Percentiles rank a stretch among this genome's conserved stretches.
Conservation (phyloP, 1,140 invertebrate genomes). For the Frieseomelitta varia region DNA sequence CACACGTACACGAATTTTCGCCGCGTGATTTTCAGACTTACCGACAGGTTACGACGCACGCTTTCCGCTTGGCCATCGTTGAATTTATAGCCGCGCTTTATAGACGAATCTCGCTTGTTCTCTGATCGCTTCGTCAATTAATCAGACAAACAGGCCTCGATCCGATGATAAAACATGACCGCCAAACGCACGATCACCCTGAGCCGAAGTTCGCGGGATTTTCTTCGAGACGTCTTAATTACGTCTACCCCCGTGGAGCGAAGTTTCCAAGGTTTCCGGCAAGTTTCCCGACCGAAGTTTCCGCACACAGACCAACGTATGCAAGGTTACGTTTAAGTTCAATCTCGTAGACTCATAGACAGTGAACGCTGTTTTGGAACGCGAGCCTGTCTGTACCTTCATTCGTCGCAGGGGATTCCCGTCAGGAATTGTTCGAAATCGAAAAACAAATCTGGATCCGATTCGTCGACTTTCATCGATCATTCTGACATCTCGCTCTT, state of each 20-base stretch:
- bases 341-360: constrained; percentile 40
- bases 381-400: constrained; percentile 11
- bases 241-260: constrained; percentile 46
- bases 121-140: not conserved
- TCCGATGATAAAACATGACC: constrained; percentile 29
- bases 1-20: not conserved
- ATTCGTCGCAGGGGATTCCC: constrained; percentile 7
- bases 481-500: not conserved
- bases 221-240: constrained; percentile 60
- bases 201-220: constrained; percentile 45
- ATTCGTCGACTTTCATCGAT: not conserved
- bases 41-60: too few relatives aligned
- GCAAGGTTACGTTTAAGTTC: constrained; percentile 56
- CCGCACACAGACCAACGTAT: constrained; percentile 46
- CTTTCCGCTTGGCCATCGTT: not conserved
- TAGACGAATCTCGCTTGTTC: too few relatives aligned
- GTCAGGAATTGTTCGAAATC: constrained; percentile 9
- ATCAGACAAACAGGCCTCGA: constrained; percentile 10
- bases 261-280: constrained; percentile 58
- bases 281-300: constrained; percentile 56
- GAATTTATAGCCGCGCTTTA: not conserved
- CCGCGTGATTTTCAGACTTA: too few relatives aligned
- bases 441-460: not conserved
- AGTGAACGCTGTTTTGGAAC: constrained; percentile 44
- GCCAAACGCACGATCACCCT: constrained; percentile 35